Evolutionary conservation across 2,797 vertebrate species (phyloP).

Genomic region (Ptychobarbus kaznakovi): DNA sequence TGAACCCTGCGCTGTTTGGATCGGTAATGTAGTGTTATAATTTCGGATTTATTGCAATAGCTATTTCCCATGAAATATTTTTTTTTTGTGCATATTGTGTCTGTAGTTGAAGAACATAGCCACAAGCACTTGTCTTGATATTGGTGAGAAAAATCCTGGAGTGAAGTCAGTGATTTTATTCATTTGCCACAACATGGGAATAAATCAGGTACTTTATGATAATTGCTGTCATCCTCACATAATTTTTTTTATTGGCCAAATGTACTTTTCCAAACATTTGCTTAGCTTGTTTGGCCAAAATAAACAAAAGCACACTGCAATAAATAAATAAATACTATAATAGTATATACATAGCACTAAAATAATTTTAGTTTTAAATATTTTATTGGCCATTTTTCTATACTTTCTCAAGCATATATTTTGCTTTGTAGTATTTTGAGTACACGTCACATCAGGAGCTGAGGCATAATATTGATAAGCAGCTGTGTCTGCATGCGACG

Average conservation of each 20-base stretch:
- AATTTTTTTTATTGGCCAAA: no score
- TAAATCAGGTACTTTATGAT: conserved; percentile 78
- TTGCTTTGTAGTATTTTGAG: conserved; percentile 81
- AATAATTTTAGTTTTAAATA: no score
- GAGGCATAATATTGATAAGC: conserved; percentile 78
- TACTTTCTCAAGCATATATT: neutral
- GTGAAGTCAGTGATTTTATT: conserved; percentile 78
- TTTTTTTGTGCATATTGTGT: conserved; percentile 7
- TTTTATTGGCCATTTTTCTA: neutral
- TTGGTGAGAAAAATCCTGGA: conserved; percentile 74
- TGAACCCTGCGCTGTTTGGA: conserved; percentile 77
- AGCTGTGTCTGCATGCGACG: conserved; percentile 79
- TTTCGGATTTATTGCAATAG: neutral
- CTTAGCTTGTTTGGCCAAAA: no score
- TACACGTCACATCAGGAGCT: conserved; percentile 82
- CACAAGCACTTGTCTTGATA: conserved; percentile 75
- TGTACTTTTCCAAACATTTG: neutral
- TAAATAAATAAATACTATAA: no score
- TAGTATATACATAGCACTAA: no score
- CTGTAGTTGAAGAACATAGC: conserved; percentile 81
- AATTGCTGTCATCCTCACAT: neutral
- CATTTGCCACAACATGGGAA: conserved; percentile 77
- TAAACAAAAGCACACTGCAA: no score
- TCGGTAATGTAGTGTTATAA: conserved; percentile 69
- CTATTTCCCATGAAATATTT: neutral